Evolutionary conservation across 2,113 vertebrate genomes (phyloP).

Genomic region (Bucco capensis): DNA sequence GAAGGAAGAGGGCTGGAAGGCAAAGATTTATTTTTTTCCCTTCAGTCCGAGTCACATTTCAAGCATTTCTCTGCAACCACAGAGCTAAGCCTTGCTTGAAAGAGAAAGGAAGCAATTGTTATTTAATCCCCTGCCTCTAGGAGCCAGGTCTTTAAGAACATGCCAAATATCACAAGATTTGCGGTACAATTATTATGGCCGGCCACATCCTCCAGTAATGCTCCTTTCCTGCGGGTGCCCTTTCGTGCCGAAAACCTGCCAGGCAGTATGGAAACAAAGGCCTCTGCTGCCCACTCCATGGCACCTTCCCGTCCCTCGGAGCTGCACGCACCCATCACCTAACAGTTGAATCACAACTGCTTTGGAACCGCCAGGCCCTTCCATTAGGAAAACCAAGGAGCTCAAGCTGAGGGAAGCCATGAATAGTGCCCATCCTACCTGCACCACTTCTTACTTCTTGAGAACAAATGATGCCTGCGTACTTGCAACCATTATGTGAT

Average conservation of each 20-base stretch:
- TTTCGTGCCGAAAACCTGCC: neutral
- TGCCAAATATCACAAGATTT: conserved; percentile 45
- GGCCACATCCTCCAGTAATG: neutral
- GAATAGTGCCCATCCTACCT: neutral
- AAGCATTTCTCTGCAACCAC: conserved; percentile 27
- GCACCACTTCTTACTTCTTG: neutral
- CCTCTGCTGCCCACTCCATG: rapidly evolving
- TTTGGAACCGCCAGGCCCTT: rapidly evolving
- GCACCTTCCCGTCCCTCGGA: neutral
- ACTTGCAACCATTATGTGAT: neutral
- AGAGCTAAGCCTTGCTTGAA: conserved; percentile 36
- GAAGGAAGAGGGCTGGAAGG: neutral
- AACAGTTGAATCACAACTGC: neutral
- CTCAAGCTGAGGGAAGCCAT: neutral
- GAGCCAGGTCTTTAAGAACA: conserved; percentile 21
- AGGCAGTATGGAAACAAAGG: neutral
- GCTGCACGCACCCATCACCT: rapidly evolving
- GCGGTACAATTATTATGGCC: neutral
- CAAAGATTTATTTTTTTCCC: neutral
- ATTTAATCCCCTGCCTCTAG: conserved; percentile 14
- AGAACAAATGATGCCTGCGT: neutral
- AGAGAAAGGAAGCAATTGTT: conserved; percentile 47
- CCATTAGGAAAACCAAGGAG: neutral
- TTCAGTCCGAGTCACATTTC: neutral
- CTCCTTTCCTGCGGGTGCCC: neutral